Conservation (phyloP, 1,140 invertebrate genomes). For the Tetragnatha versicolor region DNA sequence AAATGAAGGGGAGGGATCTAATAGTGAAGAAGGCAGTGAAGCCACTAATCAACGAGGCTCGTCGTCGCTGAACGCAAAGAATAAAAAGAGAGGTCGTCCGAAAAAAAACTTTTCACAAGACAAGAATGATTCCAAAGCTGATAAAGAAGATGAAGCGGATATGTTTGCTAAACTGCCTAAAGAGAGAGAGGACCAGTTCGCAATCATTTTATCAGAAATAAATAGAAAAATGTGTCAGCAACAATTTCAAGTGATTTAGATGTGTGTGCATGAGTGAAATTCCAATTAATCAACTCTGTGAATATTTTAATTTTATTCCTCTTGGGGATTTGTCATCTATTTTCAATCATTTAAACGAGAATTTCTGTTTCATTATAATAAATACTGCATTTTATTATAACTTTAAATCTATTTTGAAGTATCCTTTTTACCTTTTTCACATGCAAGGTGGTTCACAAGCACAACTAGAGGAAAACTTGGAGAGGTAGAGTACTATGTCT, state of each 20-base stretch:
- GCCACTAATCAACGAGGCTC: background rate
- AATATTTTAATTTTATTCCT: too few relatives aligned
- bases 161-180: conserved; percentile 62
- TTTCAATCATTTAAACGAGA: background rate
- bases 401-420: too few relatives aligned
- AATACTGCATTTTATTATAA: background rate
- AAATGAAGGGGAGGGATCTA: conserved; percentile 53
- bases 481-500: too few relatives aligned
- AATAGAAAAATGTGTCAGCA: conserved; percentile 61
- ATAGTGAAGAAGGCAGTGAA: conserved; percentile 53
- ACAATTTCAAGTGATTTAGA: conserved; percentile 34
- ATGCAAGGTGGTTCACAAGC: too few relatives aligned
- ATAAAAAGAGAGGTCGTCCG: conserved; percentile 48
- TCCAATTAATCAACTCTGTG: background rate
- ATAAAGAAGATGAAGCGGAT: conserved; percentile 63
- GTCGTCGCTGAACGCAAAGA: conserved; percentile 11
- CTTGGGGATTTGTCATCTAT: background rate
- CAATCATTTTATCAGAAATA: conserved; percentile 63
- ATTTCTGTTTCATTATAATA: background rate
- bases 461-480: too few relatives aligned
- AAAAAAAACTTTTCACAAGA: conserved; percentile 45
- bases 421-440: too few relatives aligned
- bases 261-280: background rate
- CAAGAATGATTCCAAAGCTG: conserved; percentile 42
- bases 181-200: conserved; percentile 63